Base-by-base conservation (phyloP, 2,797 vertebrate genomes). In the Danio tinwini region DNA sequence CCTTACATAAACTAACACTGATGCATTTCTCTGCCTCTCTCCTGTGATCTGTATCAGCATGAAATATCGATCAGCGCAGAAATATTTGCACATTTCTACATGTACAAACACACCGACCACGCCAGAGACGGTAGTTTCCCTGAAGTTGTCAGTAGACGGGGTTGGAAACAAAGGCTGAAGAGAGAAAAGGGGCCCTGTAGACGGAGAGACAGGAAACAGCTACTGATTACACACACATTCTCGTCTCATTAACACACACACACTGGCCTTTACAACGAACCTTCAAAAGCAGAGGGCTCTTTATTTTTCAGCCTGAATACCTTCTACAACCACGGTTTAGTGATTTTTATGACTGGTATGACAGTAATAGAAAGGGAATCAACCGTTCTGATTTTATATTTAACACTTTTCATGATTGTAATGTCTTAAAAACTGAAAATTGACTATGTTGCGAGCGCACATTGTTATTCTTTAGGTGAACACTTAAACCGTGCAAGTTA, bases 191-290 rank as follows among this genome's bases (percentile, higher is more conserved):
- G 86, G 87, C 87, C 85, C 73, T 74, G 39, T 75, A 69, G 49
- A 85, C 73, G 91, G 90, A 93, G 91, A 93, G 80, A 88, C 90
- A 93, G 92, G 92, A 93, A 94, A 92, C 86, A 81, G 89, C 88
- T 87, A 87, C 90, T 93, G 92, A 94, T 93, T 93, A 87, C 73
- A 80, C 85, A 44, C 74, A 68, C 62, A 74, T 67, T 55, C 80
- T 70, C 73, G 58, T 75, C 59, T 63, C 76, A 79, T 77, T 75
- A 62, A 78, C 76, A 84, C 84, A 77, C 62, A 69, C 67, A 49
- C 56, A 55, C 69, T 13, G 29, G 4, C 21, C 19, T 17, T 78
- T 45, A 44, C 13, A 61, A 49, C 14, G 6, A 14, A 37, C 14
- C 9, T 59, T 29, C 14, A n/a, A 73, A 58, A 73, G 5, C 6